Evolutionary conservation across 2,888 invertebrate species (phyloP).

Genomic region (Rhamphomyia laevipes): DNA sequence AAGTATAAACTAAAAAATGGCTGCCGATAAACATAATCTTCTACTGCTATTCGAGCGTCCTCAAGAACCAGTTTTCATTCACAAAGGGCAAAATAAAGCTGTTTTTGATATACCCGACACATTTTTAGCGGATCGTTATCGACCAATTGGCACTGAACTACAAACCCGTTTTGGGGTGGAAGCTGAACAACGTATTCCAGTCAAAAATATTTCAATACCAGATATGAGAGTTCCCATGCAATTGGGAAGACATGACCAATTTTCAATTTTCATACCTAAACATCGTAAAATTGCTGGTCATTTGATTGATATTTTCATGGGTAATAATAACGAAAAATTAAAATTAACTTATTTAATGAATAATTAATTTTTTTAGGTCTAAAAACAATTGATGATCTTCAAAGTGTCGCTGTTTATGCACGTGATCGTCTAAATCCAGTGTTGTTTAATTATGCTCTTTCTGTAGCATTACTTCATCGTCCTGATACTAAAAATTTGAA

Average conservation of each 20-base stretch:
- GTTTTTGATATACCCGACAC: constrained; percentile 47
- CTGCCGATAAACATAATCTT: constrained; percentile 38
- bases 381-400: constrained; percentile 56
- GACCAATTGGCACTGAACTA: constrained; percentile 36
- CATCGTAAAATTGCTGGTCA: constrained; percentile 50
- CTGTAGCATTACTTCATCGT: constrained; percentile 61
- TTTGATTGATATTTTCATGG: constrained; percentile 48
- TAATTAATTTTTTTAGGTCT: constrained; percentile 43
- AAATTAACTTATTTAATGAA: not conserved
- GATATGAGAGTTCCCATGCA: constrained; percentile 45
- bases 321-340: not conserved
- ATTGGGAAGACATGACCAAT: constrained; percentile 47
- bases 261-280: constrained; percentile 52
- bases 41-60: constrained; percentile 57
- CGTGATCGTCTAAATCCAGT: constrained; percentile 66
- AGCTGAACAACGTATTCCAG: constrained; percentile 37
- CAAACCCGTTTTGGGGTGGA: constrained; percentile 45
- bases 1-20: constrained; percentile 11
- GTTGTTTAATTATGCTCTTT: constrained; percentile 66
- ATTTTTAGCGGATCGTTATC: constrained; percentile 42
- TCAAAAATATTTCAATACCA: constrained; percentile 48
- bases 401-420: constrained; percentile 53
- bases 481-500: constrained; percentile 47
- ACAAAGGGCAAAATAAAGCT: constrained; percentile 48
- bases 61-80: constrained; percentile 57